These are phyloP conservation scores for Altica lythri DNA, from an alignment of 2,888 invertebrate genomes.

Conservation along the genomic window DNA sequence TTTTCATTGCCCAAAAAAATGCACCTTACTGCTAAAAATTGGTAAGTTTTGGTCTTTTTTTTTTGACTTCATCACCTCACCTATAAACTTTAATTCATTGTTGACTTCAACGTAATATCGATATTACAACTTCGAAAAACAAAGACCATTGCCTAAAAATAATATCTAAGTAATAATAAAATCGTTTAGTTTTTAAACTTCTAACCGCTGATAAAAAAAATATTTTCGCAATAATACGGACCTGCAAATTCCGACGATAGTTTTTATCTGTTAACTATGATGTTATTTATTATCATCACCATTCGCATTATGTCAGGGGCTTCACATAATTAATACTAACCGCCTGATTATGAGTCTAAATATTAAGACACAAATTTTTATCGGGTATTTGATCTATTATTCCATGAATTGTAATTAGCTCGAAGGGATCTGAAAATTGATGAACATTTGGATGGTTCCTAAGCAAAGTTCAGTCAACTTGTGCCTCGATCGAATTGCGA, in stretches of 20 bases:
- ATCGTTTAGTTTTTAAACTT: not conserved
- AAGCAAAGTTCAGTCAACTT: slow-evolving; percentile 19
- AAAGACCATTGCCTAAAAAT: too few relatives aligned
- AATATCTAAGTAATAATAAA: too few relatives aligned
- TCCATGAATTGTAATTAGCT: slow-evolving; percentile 24
- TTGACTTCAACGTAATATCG: too few relatives aligned
- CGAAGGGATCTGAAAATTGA: slow-evolving; percentile 16
- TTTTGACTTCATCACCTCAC: too few relatives aligned
- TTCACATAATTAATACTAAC: slow-evolving; percentile 22
- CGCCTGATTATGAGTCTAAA: slow-evolving; percentile 19
- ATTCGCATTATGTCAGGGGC: slow-evolving; percentile 26
- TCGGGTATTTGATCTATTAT: slow-evolving; percentile 25
- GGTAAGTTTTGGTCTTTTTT: too few relatives aligned
- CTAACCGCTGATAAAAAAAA: not conserved
- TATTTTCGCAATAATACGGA: not conserved
- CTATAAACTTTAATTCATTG: too few relatives aligned
- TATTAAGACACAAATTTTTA: slow-evolving; percentile 28
- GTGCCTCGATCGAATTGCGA: not conserved
- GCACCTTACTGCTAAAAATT: too few relatives aligned
- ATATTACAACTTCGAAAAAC: too few relatives aligned
- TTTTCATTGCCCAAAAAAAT: too few relatives aligned
- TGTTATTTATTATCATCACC: slow-evolving; percentile 28
- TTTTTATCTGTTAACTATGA: slow-evolving; percentile 19
- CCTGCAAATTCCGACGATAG: slow-evolving; percentile 19
- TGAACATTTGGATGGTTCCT: slow-evolving; percentile 9